A percentile compares a stretch with the other conserved stretches of the same genome.
Conservation (phyloP, 2,113 vertebrate genomes). For the Pelusios castaneus region DNA sequence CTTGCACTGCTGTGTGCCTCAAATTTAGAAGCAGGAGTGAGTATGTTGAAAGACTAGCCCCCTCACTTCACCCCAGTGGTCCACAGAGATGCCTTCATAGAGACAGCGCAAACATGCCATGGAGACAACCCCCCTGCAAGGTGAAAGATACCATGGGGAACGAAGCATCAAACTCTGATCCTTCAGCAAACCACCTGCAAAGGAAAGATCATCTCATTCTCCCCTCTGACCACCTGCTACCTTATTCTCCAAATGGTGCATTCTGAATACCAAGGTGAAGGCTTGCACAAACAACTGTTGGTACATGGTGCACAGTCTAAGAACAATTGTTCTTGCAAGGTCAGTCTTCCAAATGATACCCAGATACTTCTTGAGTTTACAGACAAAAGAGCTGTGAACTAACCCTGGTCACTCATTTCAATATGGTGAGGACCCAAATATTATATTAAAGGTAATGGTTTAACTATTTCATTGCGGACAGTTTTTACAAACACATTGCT, state of each 20-base stretch:
- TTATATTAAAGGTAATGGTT: neutral
- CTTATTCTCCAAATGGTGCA: neutral
- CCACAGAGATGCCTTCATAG: neutral
- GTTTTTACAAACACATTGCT: neutral
- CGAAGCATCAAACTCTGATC: rapidly evolving
- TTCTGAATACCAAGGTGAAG: neutral
- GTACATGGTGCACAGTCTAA: neutral
- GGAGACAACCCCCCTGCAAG: neutral
- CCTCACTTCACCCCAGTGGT: neutral
- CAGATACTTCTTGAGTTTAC: neutral
- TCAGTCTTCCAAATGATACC: neutral
- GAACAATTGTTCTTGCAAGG: neutral
- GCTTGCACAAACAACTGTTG: neutral
- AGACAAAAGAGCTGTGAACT: neutral
- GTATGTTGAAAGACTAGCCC: neutral
- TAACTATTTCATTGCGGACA: neutral
- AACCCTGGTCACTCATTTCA: neutral
- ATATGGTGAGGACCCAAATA: rapidly evolving
- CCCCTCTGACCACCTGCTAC: neutral
- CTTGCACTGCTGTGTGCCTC: neutral
- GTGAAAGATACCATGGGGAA: neutral
- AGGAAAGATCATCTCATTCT: neutral
- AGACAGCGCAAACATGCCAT: neutral
- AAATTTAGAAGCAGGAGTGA: neutral
- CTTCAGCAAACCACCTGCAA: too few species aligned